Conservation (phyloP, 1,140 invertebrate genomes). For the Sitobion miscanthi region DNA sequence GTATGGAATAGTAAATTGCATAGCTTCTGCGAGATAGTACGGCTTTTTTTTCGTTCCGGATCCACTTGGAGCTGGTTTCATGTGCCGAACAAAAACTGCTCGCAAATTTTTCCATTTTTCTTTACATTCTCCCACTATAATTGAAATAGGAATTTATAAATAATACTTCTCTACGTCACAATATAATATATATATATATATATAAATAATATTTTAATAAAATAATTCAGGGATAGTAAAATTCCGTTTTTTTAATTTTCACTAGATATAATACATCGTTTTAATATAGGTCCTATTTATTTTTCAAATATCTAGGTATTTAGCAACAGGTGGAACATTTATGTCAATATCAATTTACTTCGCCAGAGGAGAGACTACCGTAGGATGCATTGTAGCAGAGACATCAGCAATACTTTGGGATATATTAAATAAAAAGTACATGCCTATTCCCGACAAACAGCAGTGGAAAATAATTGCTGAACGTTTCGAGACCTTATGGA, state of each 20-base stretch:
- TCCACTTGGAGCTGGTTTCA: no score
- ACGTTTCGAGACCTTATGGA: conserved; percentile 63
- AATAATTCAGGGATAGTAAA: no score
- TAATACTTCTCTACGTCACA: no score
- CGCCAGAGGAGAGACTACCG: conserved; percentile 17
- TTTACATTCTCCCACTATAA: no score
- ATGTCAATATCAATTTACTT: conserved; percentile 37
- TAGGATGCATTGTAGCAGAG: conserved; percentile 40
- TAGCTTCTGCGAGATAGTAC: no score
- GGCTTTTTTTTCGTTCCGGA: no score
- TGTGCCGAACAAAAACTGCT: no score
- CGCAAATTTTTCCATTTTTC: no score
- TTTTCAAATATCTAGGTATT: conserved; percentile 35
- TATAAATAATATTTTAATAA: no score
- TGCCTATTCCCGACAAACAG: conserved; percentile 55
- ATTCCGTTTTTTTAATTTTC: conserved; percentile 58
- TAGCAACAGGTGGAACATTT: conserved; percentile 43
- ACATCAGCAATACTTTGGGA: conserved; percentile 54
- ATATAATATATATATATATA: no score
- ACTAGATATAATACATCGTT: not conserved
- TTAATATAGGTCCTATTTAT: not conserved
- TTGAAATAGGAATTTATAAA: no score
- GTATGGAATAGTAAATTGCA: no score
- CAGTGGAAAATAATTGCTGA: conserved; percentile 60
- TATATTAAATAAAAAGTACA: conserved; percentile 49